Evolutionary conservation across 1,140 invertebrate genomes (phyloP).

Genomic region (Dinothrombium tinctorium): DNA sequence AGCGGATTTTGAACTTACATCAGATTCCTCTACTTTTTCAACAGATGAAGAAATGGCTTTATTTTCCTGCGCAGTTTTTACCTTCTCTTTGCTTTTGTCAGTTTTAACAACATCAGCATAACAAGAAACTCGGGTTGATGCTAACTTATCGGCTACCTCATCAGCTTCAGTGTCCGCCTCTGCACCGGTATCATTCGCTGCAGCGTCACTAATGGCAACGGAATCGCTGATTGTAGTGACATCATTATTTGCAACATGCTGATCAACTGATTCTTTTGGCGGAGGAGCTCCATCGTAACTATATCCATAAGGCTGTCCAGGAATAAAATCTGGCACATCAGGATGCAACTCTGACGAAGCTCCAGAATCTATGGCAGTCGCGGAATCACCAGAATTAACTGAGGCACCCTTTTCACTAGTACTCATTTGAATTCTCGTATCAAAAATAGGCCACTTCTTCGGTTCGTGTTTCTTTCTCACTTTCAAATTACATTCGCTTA

Average conservation of each 20-base stretch:
- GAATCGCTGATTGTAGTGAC: too few species aligned
- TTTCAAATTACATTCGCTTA: slow-evolving; percentile 47
- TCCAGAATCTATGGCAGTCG: background rate
- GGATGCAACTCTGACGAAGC: slow-evolving; percentile 36
- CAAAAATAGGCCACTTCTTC: slow-evolving; percentile 14
- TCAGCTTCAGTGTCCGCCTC: slow-evolving; percentile 12
- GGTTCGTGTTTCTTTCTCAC: slow-evolving; percentile 51
- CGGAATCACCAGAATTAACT: background rate
- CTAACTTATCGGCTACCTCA: slow-evolving; percentile 1
- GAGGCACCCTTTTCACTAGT: too few species aligned
- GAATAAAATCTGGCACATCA: slow-evolving; percentile 61
- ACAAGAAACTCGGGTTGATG: slow-evolving; percentile 5
- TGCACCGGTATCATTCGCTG: slow-evolving; percentile 9
- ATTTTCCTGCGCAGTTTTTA: too few species aligned
- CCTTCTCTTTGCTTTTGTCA: slow-evolving; percentile 2
- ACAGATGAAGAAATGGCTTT: too few species aligned
- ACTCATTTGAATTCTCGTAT: too few species aligned
- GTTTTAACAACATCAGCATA: background rate
- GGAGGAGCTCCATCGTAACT: background rate
- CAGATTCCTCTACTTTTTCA: too few species aligned
- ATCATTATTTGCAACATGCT: too few species aligned
- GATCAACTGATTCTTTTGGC: too few species aligned
- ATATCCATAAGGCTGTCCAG: slow-evolving; percentile 19
- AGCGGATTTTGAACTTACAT: too few species aligned
- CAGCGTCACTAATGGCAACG: slow-evolving; percentile 21